Conservation (phyloP, 2,113 vertebrate genomes). For the Phaethornis superciliosus region DNA sequence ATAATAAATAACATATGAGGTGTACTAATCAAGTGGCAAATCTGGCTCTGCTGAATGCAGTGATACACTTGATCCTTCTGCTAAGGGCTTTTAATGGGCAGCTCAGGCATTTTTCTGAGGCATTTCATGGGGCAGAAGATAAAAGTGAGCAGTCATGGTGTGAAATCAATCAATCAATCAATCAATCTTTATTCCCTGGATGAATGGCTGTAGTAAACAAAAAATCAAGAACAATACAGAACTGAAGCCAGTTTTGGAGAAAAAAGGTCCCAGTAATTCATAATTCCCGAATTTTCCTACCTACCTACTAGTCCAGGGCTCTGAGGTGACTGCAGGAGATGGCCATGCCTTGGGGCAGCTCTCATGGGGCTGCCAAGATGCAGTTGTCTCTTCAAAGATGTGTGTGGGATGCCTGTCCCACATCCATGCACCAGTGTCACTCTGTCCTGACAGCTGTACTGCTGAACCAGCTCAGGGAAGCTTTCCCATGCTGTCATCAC, state of each 20-base stretch:
- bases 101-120: background rate
- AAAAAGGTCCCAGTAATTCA: background rate
- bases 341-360: rapidly evolving
- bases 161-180: no score
- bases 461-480: background rate
- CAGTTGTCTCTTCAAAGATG: background rate
- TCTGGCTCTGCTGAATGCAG: background rate
- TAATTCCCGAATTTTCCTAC: background rate
- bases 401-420: background rate
- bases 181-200: background rate
- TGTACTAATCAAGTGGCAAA: background rate
- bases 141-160: background rate
- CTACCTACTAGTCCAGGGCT: background rate
- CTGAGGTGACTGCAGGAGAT: background rate
- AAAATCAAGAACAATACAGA: background rate
- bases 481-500: background rate
- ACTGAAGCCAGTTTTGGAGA: background rate
- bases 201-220: background rate
- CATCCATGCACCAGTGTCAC: rapidly evolving
- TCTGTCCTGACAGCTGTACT: background rate
- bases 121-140: background rate
- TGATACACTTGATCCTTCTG: background rate
- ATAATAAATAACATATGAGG: background rate
- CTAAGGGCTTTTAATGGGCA: background rate
- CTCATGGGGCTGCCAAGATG: rapidly evolving